Evolutionary conservation across 2,113 vertebrate species (phyloP), one percentile per base, ranked within the genome.

Genomic region (Tylochromis polylepis): DNA sequence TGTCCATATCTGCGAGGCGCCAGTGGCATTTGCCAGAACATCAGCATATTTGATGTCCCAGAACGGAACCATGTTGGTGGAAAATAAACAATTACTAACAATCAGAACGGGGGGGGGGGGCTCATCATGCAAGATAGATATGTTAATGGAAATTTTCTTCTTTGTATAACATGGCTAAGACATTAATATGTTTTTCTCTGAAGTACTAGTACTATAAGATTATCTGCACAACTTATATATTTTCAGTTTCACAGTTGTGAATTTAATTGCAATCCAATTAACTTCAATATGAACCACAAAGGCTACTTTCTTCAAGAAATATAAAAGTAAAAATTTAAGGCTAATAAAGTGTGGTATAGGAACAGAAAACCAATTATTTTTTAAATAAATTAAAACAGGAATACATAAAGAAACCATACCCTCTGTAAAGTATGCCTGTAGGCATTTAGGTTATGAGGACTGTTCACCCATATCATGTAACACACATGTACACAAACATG

Each of bases 401-500:
- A 43, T 43, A 18, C 12, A 38, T 70, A 59, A 80, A 82, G 11
- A 85, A 75, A 36, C 8, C 65, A 1, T 36, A 38, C 38, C 51
- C 82, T 29, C 53, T 53, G 20, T 8, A 36, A 51, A 15, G 58
- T 8, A 20, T 49, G 29, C 77, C 87, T 38, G 18, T 0, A 55
- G 82, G 84, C 36, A 51, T 75, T 67, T 57, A 51, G 67, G 81
- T 86, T 85, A 85, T 87, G 82, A 87, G 43, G 65, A 87, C 20
- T 56, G 20, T 82, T 86, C 85, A 83, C 57, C 90, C 87, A 84
- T 91, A 88, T 92, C 88, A 92, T 80, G 81, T 89, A 83, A 85
- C 83, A 85, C 88, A 92, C 56, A 90, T 91, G 88, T 79, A 88
- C 29, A 83, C 77, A 88, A 78, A 60, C 81, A 36, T 77, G 46